These are phyloP conservation scores for Erythrocercus mccallii DNA, from an alignment of 2,113 vertebrate species.

Conservation along the genomic window DNA sequence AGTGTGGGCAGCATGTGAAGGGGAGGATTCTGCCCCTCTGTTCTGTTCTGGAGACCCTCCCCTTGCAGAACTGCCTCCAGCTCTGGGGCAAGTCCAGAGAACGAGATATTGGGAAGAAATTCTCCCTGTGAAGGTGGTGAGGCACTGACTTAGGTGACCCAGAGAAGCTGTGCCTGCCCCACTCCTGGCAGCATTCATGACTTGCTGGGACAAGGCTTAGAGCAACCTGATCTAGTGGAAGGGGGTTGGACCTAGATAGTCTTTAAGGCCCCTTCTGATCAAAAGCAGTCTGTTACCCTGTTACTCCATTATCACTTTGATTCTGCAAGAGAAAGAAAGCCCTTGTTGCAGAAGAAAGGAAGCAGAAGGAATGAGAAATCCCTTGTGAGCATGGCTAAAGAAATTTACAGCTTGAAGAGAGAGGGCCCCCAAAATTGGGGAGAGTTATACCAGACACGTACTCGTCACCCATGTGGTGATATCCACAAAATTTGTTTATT, in stretches of 20 bases:
- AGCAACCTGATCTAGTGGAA: no score
- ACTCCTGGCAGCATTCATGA: neutral
- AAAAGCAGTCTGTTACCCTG: neutral
- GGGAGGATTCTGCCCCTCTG: neutral
- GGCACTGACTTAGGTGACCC: neutral
- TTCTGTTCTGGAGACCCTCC: no score
- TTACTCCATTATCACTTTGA: neutral
- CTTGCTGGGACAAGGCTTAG: neutral
- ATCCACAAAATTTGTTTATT: no score
- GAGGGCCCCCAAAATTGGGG: no score
- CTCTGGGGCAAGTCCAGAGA: no score
- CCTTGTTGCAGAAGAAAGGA: no score
- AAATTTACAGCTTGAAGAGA: neutral
- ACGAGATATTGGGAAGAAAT: neutral
- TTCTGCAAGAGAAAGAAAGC: no score
- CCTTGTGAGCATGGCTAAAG: neutral
- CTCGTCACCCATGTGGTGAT: no score
- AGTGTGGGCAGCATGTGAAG: neutral
- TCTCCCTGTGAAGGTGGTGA: neutral
- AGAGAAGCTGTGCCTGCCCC: neutral
- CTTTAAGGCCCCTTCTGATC: neutral
- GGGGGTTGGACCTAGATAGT: neutral
- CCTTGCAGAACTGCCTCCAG: neutral
- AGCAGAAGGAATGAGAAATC: neutral
- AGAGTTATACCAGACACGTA: no score